Base-by-base conservation (phyloP, 2,888 invertebrate species). In the Stenotaenia linearis region DNA sequence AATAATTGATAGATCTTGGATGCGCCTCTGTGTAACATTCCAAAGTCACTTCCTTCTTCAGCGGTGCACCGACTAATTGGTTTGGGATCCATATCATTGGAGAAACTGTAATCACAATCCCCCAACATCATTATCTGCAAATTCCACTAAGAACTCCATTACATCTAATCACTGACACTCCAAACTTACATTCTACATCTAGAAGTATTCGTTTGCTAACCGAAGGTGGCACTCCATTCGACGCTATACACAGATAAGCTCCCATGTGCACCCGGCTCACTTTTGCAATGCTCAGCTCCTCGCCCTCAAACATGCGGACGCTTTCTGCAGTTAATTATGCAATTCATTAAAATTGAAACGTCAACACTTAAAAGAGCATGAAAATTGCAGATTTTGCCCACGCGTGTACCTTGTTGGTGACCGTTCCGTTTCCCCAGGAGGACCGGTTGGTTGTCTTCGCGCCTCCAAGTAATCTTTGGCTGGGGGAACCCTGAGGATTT, bases 251-350 rank as follows among this genome's bases (percentile, higher is more conserved):
- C 82, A 96, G 89, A 87, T 96, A 96, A 35, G 94, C 93, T 25
- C 94, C 96, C 95, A 96, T 96, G 86, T 95, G 95, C 81, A 95
- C 90, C 74, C 96, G 90, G 84, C 95, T 95, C 82, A 96, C 94
- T 89, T 94, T 95, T 80, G 92, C 91, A 84, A 96, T 92, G 84
- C 92, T 92, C 84, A 96, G 88, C 78, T 92, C 90, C 86, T 95
- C 95, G 1, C 96, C 95, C 84, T 95, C 93, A 80, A 95, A 93
- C 79, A 93, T 92, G 81, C 78, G 75, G 10, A 81, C 81, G 25
- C 91, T 90, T 84, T 94, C 95, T 94, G 90, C 35, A 90, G 12
- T 40, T 12, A 40, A 12, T 40, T 40, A 40, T 6, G 10, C 40
- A 40, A 15, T 15, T 40, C 40, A 40, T 40, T 40, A 40, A 40